phyloP scores from a whole-genome alignment of 2,797 vertebrate genomes.

The Sciurus vulgaris region DNA sequence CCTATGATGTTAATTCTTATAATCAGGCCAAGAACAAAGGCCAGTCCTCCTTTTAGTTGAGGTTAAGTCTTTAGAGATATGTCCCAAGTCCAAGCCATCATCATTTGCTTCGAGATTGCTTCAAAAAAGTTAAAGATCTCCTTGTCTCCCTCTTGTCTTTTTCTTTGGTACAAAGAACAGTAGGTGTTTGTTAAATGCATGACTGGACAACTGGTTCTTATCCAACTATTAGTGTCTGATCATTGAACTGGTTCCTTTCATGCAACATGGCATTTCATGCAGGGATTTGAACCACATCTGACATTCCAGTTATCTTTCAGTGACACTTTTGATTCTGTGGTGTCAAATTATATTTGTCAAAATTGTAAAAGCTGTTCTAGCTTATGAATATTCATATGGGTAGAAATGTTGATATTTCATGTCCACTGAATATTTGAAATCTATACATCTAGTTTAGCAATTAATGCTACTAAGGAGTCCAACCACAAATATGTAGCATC shows the following conservation, averaged over 20 bases:
- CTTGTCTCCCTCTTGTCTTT: not conserved
- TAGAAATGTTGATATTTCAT: conserved; percentile 25
- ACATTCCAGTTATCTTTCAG: conserved; percentile 12
- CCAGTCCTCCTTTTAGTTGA: not conserved
- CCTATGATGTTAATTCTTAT: not conserved
- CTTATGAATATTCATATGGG: not conserved
- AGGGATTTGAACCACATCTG: not conserved
- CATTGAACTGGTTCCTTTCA: not conserved
- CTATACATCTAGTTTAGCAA: conserved; percentile 6
- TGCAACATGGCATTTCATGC: not conserved
- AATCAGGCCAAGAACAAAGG: not conserved
- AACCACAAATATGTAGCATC: not conserved
- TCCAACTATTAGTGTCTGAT: not conserved
- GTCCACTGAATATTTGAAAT: not conserved
- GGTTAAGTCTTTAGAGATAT: not conserved
- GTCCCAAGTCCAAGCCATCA: not conserved
- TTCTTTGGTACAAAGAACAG: not conserved
- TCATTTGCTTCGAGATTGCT: not conserved
- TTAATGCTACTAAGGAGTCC: not conserved
- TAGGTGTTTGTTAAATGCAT: not conserved
- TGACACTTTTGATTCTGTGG: not conserved
- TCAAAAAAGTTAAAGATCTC: not conserved
- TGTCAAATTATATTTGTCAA: conserved; percentile 11
- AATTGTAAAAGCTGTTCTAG: conserved; percentile 12
- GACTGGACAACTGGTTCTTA: not conserved